Conservation (phyloP, 2,113 vertebrate genomes). For the Datnioides undecimradiatus region DNA sequence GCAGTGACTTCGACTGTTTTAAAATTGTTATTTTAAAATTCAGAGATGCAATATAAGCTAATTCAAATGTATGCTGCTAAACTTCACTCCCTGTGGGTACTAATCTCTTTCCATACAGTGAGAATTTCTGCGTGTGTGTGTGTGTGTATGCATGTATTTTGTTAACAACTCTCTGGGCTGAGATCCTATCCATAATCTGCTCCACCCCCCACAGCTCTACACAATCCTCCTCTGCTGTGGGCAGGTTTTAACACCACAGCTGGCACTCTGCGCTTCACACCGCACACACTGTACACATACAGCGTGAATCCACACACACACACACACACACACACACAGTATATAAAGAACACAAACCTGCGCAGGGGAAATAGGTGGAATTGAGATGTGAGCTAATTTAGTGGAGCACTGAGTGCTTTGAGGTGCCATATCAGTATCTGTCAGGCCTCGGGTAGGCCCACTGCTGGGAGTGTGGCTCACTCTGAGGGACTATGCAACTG, state of each 20-base stretch:
- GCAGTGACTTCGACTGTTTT: background rate
- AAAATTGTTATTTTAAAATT: background rate
- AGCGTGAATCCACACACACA: constrained; percentile 23
- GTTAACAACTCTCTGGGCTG: constrained; percentile 66
- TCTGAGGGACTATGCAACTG: constrained; percentile 51
- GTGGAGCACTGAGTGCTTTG: constrained; percentile 54
- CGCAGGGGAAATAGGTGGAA: constrained; percentile 55
- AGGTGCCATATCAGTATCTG: constrained; percentile 67
- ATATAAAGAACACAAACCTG: constrained; percentile 20
- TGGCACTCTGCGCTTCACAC: constrained; percentile 37
- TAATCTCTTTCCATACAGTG: constrained; percentile 46
- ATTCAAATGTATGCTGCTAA: constrained; percentile 33
- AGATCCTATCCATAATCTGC: constrained; percentile 60
- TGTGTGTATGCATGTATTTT: constrained; percentile 43
- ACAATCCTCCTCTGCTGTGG: constrained; percentile 55
- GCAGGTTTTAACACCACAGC: constrained; percentile 65
- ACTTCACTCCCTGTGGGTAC: constrained; percentile 35
- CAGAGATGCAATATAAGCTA: constrained; percentile 7
- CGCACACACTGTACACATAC: constrained; percentile 34
- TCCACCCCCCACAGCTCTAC: constrained; percentile 50
- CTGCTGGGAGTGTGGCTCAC: constrained; percentile 69
- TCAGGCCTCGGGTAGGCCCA: constrained; percentile 58
- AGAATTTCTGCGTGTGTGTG: constrained; percentile 25
- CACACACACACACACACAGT: background rate
- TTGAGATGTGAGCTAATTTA: constrained; percentile 68